Evolutionary conservation across 2,797 vertebrate species (phyloP), one percentile per base, ranked within the genome.

Genomic region (Phaenicophaeus curvirostris): DNA sequence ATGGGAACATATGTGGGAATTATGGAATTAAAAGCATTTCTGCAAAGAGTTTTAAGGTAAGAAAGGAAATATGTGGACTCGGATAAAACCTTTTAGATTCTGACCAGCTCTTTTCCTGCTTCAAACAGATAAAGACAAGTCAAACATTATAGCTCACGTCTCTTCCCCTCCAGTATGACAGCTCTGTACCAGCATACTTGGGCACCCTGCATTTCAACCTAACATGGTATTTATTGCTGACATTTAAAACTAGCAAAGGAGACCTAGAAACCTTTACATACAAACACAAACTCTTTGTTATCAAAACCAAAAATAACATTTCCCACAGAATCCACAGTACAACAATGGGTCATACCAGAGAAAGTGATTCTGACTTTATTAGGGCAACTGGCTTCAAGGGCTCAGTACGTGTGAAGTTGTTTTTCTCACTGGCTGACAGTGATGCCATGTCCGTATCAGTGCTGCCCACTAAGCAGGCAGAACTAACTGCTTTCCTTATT

Each of bases 1-100:
- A 87, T 39, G 50, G 75, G 54, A 92, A 91, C 13, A 5, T 1
- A 48, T 2, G 25, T 8, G 4, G 15, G 11, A 83, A 80, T 53
- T 68, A 20, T 30, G 13, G 44, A 83, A 80, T 5, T 58, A 8
- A 85, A 95, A 89, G 39, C 41, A 57, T 15, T 89, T 83, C 23
- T 16, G 15, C 20, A 68, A 83, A 77, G 75, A 19, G 15, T 27
- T 68, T 77, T 83, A 73, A 89, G 54, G 89, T 74, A 89, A 84
- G 77, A 92, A 87, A 72, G 42, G 44, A 95, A 95, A 86, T 63
- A 85, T 35, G 85, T 51, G 33, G 73, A 80, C 54, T 91, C 0
- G 13, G 86, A 96, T 93, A 91, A 95, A 96, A 96, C 33, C 27
- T 93, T 86, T 91, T 51, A 94, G 76, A 92, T 92, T 95, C 93